Evolutionary conservation across 1,140 invertebrate species (phyloP), one percentile per base, ranked within the genome.

Genomic region (Diachasma alloeum): DNA sequence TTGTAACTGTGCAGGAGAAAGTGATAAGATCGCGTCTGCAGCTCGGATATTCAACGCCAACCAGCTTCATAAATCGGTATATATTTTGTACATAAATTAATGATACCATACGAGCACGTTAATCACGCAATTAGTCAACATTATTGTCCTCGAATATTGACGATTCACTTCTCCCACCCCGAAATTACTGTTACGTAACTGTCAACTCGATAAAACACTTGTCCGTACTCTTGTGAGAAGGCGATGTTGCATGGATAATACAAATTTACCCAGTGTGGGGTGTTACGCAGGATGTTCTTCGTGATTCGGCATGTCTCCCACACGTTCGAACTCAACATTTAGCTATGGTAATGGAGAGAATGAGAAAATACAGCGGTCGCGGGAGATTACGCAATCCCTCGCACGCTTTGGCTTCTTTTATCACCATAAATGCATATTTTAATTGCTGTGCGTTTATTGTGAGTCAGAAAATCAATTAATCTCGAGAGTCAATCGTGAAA

Each of bases 11-110:
- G 2, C 89, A 90, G 72, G 89, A 89, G 82, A 90, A 87, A 79
- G 89, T 90, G 75, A 87, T 89, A 80, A 84, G 89, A 36, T 90
- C 89, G 19, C 81, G 89, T 59, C 81, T 90, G 15, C 89, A 90
- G 79, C 84, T 90, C 44, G 89, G 89, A 74, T 90, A 90, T 69
- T 90, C 89, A 4, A 90, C 89, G 66, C 89, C 89, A 36, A 90
- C 89, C 24, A 85, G 83, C 77, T 90, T 89, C 78, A 89, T 90
- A 76, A 89, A 88, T 82, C 88, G 89, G 88, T 90, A 89, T 76
- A 69, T 53, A 46, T 59, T 69, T 59, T 26, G 44, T 63, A 24
- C 36, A 75, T 48, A 69, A 66, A 44, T 71, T 71, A 72, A 56
- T 15, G 24, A 19, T 5, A 37, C 37, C 26, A 6, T 31, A 31